A percentile compares a stretch with the other conserved stretches of the same genome.
These are phyloP conservation scores for Trichomalopsis sarcophagae DNA, from an alignment of 1,140 invertebrate species.

Conservation along the genomic window DNA sequence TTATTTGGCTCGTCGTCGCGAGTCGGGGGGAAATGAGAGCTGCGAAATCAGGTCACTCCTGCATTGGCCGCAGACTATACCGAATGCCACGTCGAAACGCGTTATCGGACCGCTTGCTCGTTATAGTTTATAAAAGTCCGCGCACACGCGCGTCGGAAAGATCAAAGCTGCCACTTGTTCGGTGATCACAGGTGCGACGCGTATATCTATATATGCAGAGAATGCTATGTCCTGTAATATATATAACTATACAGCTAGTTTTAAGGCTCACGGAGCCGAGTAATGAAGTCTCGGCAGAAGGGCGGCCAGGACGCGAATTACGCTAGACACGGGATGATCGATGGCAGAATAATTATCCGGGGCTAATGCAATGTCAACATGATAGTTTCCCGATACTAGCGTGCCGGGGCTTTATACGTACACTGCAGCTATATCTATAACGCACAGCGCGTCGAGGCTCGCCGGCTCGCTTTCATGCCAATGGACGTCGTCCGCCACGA, in stretches of 20 bases:
- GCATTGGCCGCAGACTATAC: background rate
- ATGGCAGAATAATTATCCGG: constrained; percentile 62
- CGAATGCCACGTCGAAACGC: background rate
- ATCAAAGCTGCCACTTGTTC: background rate
- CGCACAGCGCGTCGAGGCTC: no score
- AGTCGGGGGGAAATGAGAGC: background rate
- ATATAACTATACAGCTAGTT: background rate
- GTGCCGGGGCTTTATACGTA: background rate
- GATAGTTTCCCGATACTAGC: constrained; percentile 36
- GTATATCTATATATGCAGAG: no score
- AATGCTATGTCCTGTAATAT: background rate
- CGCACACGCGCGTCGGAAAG: background rate
- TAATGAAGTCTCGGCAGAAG: constrained; percentile 1
- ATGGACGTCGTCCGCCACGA: background rate
- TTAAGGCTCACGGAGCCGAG: background rate
- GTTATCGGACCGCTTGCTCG: background rate
- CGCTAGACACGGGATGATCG: constrained; percentile 57
- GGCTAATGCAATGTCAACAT: constrained; percentile 62
- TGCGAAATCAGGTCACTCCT: background rate
- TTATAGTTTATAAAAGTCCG: background rate
- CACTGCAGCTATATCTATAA: no score
- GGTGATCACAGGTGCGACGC: no score
- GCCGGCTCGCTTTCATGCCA: background rate
- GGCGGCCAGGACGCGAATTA: background rate
- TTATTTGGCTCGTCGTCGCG: background rate